A percentile compares a stretch with the other conserved stretches of the same genome.
Evolutionary conservation across 2,113 vertebrate species (phyloP).

Genomic region (Neomonachus schauinslandi): DNA sequence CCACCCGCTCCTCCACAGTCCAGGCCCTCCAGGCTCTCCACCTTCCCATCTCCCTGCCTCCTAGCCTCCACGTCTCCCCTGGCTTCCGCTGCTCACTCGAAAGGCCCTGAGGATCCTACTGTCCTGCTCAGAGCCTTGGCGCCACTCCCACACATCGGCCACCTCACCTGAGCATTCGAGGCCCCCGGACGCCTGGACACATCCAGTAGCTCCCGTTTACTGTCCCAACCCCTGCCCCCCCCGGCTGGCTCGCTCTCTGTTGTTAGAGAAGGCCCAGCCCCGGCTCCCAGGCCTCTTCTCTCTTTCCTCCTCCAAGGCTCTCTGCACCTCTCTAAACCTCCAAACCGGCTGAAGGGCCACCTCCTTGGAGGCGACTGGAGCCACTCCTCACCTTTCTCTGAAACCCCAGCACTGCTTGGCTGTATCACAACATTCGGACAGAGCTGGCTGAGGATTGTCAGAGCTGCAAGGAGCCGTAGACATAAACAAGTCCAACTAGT

Average conservation of each 20-base stretch:
- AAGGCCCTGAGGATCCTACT: background rate
- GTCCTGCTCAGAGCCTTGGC: background rate
- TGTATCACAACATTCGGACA: too few species aligned
- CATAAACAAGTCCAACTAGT: too few species aligned
- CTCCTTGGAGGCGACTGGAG: fast-evolving
- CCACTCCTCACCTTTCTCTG: background rate
- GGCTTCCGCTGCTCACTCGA: background rate
- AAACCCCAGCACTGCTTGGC: background rate
- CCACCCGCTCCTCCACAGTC: background rate
- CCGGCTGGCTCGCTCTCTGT: fast-evolving
- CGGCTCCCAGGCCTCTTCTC: background rate
- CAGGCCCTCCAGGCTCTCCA: background rate
- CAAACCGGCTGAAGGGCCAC: background rate
- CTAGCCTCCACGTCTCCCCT: background rate
- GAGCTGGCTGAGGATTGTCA: background rate
- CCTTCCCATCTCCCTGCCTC: background rate
- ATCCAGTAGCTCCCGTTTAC: background rate
- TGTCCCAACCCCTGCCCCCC: fast-evolving
- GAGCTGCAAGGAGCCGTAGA: background rate
- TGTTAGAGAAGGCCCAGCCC: background rate
- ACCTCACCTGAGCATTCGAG: background rate
- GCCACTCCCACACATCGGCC: fast-evolving
- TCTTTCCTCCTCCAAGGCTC: background rate
- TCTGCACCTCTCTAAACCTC: background rate
- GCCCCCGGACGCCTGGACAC: background rate